Evolutionary conservation across 2,888 invertebrate species (phyloP).

Genomic region (Drosophila fungiperda): DNA sequence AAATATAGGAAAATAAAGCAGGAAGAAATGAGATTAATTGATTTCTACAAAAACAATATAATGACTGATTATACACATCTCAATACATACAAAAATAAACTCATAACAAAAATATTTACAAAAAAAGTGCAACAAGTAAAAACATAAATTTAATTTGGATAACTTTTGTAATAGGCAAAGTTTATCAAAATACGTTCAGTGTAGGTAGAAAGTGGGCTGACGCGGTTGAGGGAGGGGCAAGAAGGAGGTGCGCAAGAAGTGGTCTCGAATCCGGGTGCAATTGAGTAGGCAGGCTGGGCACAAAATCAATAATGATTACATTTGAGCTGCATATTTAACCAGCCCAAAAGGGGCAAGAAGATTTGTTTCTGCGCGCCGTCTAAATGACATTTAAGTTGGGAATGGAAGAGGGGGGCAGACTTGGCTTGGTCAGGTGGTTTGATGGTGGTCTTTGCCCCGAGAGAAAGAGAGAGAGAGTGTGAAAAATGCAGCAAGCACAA

Average conservation of each 20-base stretch:
- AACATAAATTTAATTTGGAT: not conserved
- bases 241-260: not conserved
- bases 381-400: conserved; percentile 68
- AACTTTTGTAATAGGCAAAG: not conserved
- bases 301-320: conserved; percentile 81
- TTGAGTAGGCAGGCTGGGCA: conserved; percentile 55
- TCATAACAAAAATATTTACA: no score
- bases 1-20: not conserved
- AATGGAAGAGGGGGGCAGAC: conserved; percentile 33
- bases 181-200: conserved; percentile 12
- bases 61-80: not conserved
- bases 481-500: conserved; percentile 56
- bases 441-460: conserved; percentile 20
- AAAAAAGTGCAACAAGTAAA: not conserved
- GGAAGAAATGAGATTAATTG: not conserved
- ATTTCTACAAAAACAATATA: no score
- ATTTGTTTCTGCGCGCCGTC: conserved; percentile 45
- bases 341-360: conserved; percentile 40
- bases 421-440: conserved; percentile 55
- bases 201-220: conserved; percentile 29
- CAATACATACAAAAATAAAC: not conserved
- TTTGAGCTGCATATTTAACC: conserved; percentile 79
- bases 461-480: conserved; percentile 47
- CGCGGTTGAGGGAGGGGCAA: conserved; percentile 23
- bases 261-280: conserved; percentile 7